A percentile compares a stretch with the other conserved stretches of the same genome.
Conservation (phyloP, 2,113 vertebrate species). For the Siniperca chuatsi region DNA sequence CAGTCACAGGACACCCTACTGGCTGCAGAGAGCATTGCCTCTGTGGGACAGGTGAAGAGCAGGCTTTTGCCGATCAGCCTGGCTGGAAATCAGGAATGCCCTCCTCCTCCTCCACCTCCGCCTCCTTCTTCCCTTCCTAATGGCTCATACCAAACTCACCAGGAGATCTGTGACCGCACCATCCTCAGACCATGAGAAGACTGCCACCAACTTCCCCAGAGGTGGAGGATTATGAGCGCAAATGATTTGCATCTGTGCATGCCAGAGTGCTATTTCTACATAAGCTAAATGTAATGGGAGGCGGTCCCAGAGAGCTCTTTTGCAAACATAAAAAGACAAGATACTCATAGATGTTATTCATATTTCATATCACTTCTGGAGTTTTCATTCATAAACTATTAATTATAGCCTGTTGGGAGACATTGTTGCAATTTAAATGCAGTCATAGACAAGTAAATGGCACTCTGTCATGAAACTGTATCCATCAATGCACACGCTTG, state of each 20-base stretch:
- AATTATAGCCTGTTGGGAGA: slow-evolving; percentile 14
- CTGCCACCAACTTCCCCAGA: slow-evolving; percentile 69
- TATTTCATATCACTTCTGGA: slow-evolving; percentile 42
- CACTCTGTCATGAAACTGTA: slow-evolving; percentile 73
- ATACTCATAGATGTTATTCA: slow-evolving; percentile 27
- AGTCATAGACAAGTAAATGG: slow-evolving; percentile 48
- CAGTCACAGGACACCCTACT: slow-evolving; percentile 83
- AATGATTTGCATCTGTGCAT: slow-evolving; percentile 70
- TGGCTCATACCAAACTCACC: slow-evolving; percentile 83
- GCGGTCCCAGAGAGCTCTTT: slow-evolving; percentile 7
- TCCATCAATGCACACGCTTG: slow-evolving; percentile 64
- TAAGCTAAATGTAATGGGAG: slow-evolving; percentile 40
- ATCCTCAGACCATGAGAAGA: slow-evolving; percentile 72
- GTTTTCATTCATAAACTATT: slow-evolving; percentile 44
- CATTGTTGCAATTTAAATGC: slow-evolving; percentile 22
- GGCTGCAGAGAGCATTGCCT: slow-evolving; percentile 73
- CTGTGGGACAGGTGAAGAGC: slow-evolving; percentile 74
- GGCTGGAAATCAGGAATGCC: slow-evolving; percentile 85
- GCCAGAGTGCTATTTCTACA: slow-evolving; percentile 48
- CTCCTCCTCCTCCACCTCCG: slow-evolving; percentile 55
- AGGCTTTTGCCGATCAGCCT: slow-evolving; percentile 81
- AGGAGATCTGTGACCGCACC: slow-evolving; percentile 76
- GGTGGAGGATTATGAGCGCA: slow-evolving; percentile 58
- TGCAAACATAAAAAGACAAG: slow-evolving; percentile 14
- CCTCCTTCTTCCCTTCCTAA: slow-evolving; percentile 63